A percentile compares a stretch with the other conserved stretches of the same genome.
phyloP scores from a whole-genome alignment of 2,888 invertebrate species.

The Hofmannophila pseudospretella region DNA sequence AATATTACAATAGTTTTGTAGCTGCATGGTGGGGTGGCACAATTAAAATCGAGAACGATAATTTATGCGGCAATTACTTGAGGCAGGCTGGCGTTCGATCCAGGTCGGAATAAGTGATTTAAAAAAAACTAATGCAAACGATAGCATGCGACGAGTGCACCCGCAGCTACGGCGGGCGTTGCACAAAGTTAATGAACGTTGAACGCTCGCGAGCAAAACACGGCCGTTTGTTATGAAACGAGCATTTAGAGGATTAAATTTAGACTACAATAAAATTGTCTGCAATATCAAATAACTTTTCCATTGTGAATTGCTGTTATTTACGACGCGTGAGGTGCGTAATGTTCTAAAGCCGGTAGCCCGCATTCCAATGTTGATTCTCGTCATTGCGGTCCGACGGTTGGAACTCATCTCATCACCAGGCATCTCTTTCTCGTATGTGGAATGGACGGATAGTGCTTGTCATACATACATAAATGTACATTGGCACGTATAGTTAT shows the following conservation, averaged over 20 bases:
- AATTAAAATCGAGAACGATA: conserved; percentile 58
- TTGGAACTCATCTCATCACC: too few relatives aligned
- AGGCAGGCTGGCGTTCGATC: conserved; percentile 63
- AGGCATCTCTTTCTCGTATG: too few relatives aligned
- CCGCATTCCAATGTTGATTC: conserved; percentile 20
- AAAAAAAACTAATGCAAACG: conserved; percentile 69
- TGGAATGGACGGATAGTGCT: conserved; percentile 1
- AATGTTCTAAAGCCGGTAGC: conserved; percentile 8
- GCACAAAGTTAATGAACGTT: conserved; percentile 59
- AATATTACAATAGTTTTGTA: not conserved
- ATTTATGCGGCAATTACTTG: conserved; percentile 72
- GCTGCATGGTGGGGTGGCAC: conserved; percentile 21
- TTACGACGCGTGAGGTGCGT: conserved; percentile 14
- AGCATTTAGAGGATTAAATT: conserved; percentile 37
- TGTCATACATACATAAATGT: not conserved
- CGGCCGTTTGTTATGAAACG: conserved; percentile 29
- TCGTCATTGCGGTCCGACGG: conserved; percentile 20
- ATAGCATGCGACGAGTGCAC: conserved; percentile 53
- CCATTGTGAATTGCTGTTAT: conserved; percentile 13
- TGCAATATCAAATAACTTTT: conserved; percentile 15
- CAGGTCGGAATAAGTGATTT: conserved; percentile 74
- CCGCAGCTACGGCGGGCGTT: conserved; percentile 31
- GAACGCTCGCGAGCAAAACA: conserved; percentile 34
- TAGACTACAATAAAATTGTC: conserved; percentile 29
- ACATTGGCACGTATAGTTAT: conserved; percentile 19